These are phyloP conservation scores for Sminthurinus aureus DNA, from an alignment of 2,888 invertebrate genomes.

Conservation along the genomic window DNA sequence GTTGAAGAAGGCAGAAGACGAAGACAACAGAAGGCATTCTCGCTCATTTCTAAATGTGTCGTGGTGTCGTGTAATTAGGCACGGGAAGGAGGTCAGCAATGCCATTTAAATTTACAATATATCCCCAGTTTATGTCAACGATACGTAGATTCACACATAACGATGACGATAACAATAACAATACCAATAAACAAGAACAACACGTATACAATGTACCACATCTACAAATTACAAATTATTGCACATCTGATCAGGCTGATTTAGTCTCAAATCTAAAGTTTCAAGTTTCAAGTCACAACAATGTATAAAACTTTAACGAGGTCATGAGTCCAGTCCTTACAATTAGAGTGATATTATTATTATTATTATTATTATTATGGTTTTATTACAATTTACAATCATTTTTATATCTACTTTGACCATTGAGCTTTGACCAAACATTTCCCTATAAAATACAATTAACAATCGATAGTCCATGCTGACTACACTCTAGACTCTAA, in stretches of 20 bases:
- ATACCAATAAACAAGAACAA: no score
- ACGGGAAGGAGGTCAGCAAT: slow-evolving; percentile 39
- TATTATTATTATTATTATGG: not conserved
- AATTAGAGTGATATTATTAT: no score
- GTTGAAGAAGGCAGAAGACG: slow-evolving; percentile 19
- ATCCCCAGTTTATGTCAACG: not conserved
- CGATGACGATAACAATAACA: not conserved
- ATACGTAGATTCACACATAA: not conserved
- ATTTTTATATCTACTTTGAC: slow-evolving; percentile 7
- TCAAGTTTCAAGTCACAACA: no score
- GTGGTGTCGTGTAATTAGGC: slow-evolving; percentile 44
- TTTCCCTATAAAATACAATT: no score
- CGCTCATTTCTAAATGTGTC: slow-evolving; percentile 42
- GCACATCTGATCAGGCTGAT: no score
- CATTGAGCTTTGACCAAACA: not conserved
- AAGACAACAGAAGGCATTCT: slow-evolving; percentile 39
- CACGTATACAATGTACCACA: no score
- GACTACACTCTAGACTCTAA: no score
- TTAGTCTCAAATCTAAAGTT: no score
- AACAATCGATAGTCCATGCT: no score
- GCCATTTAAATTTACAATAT: slow-evolving; percentile 32
- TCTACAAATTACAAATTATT: no score
- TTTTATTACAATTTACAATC: slow-evolving; percentile 25
- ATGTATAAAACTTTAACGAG: no score
- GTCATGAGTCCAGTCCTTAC: no score